Evolutionary conservation across 2,113 vertebrate species (phyloP).

Genomic region (Gambusia affinis): DNA sequence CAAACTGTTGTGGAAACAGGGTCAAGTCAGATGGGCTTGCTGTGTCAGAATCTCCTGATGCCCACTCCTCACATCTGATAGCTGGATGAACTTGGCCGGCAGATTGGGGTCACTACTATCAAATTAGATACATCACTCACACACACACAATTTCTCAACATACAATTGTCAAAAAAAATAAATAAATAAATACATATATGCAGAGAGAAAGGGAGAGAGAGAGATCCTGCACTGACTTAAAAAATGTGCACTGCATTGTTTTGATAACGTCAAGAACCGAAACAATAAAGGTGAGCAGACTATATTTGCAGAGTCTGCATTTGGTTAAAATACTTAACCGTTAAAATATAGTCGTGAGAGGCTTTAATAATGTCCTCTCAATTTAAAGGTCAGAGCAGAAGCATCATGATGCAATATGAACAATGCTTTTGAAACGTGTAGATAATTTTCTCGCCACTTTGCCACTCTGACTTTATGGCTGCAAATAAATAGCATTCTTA

Average conservation of each 20-base stretch:
- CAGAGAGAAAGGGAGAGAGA: too few relatives aligned
- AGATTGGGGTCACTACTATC: slow-evolving; percentile 80
- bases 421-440: not conserved
- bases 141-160: slow-evolving; percentile 26
- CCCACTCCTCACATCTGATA: slow-evolving; percentile 62
- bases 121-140: slow-evolving; percentile 73
- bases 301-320: not conserved
- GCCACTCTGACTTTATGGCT: slow-evolving; percentile 1
- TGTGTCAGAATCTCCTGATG: slow-evolving; percentile 74
- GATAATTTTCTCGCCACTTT: slow-evolving; percentile 4
- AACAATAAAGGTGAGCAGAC: not conserved
- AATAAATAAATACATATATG: too few relatives aligned
- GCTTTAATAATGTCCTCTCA: slow-evolving; percentile 41
- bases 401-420: slow-evolving; percentile 1
- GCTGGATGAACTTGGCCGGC: slow-evolving; percentile 76
- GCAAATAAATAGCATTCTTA: slow-evolving; percentile 20
- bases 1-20: slow-evolving; percentile 64
- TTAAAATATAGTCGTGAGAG: slow-evolving; percentile 37
- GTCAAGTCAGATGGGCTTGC: slow-evolving; percentile 57
- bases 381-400: slow-evolving; percentile 22
- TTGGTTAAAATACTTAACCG: slow-evolving; percentile 25
- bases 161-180: not conserved
- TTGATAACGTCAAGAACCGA: not conserved
- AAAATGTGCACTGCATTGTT: not conserved
- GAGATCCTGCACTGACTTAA: too few relatives aligned